Evolutionary conservation across 30 jellyfish, hydroid and myxozoan species (phyloP).

Genomic region (Phacellophora camtschatica): DNA sequence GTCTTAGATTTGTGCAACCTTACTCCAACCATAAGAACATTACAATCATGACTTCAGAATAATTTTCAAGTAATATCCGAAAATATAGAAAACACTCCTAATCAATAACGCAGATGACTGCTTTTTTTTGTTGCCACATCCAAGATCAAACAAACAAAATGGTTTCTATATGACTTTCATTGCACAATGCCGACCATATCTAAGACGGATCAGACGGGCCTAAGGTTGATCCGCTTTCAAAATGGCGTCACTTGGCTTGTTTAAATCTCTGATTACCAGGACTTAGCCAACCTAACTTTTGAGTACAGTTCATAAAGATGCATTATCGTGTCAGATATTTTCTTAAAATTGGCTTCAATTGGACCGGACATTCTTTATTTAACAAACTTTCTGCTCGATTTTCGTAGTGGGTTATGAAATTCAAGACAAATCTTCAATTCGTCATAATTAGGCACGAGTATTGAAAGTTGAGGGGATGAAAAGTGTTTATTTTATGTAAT

Average conservation of each 20-base stretch:
- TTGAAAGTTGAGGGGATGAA: conserved; percentile 8
- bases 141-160: conserved; percentile 45
- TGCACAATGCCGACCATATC: conserved; percentile 68
- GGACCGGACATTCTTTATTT: conserved; percentile 64
- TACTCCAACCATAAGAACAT: not conserved
- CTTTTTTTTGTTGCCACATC: conserved; percentile 3
- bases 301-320: conserved; percentile 35
- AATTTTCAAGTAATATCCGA: not conserved
- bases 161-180: conserved; percentile 38
- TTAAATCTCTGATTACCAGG: conserved; percentile 68
- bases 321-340: conserved; percentile 55
- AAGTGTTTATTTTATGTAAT: not conserved
- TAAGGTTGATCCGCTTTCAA: conserved; percentile 63
- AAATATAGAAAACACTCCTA: not conserved
- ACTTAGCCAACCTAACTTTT: conserved; percentile 67
- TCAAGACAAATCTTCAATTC: not conserved
- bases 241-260: conserved; percentile 71
- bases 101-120: conserved; percentile 17
- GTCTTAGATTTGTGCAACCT: conserved; percentile 6
- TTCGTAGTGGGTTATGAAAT: not conserved
- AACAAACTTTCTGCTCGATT: conserved; percentile 34
- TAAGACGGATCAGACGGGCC: conserved; percentile 83
- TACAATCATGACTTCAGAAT: not conserved
- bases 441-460: conserved; percentile 5
- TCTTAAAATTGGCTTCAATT: conserved; percentile 44